These are phyloP conservation scores for Athene noctua DNA, from an alignment of 2,113 vertebrate species.

Conservation along the genomic window DNA sequence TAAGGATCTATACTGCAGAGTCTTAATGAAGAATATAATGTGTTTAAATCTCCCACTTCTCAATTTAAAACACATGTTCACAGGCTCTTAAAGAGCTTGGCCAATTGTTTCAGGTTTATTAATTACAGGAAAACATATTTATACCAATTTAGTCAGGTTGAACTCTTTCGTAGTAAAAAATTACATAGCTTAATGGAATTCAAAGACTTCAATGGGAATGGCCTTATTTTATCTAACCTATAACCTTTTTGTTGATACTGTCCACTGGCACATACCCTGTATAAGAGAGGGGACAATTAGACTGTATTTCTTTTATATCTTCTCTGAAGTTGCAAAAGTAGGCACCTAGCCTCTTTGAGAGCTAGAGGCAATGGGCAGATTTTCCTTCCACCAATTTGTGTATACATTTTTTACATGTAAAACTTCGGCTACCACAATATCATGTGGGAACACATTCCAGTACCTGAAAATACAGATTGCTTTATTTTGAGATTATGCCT, in stretches of 20 bases:
- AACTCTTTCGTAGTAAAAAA: background rate
- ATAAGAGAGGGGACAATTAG: background rate
- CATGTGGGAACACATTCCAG: background rate
- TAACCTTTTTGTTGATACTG: background rate
- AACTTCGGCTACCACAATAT: background rate
- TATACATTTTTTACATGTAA: background rate
- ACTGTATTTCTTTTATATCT: background rate
- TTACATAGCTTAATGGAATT: background rate
- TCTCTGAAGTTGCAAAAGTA: background rate
- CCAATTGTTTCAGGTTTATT: background rate
- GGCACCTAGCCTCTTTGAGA: background rate
- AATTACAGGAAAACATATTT: background rate
- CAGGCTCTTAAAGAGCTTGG: background rate
- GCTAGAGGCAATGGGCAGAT: background rate
- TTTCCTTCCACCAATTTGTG: background rate
- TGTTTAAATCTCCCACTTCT: background rate
- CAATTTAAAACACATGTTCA: background rate
- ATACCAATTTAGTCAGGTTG: background rate
- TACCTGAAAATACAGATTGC: background rate
- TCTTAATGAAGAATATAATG: background rate
- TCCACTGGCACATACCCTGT: background rate
- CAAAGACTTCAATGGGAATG: background rate
- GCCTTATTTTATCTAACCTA: background rate
- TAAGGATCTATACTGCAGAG: background rate
- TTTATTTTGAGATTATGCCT: background rate